These are phyloP conservation scores for Pristiophorus japonicus DNA, from an alignment of 2,113 vertebrate genomes.

Conservation along the genomic window DNA sequence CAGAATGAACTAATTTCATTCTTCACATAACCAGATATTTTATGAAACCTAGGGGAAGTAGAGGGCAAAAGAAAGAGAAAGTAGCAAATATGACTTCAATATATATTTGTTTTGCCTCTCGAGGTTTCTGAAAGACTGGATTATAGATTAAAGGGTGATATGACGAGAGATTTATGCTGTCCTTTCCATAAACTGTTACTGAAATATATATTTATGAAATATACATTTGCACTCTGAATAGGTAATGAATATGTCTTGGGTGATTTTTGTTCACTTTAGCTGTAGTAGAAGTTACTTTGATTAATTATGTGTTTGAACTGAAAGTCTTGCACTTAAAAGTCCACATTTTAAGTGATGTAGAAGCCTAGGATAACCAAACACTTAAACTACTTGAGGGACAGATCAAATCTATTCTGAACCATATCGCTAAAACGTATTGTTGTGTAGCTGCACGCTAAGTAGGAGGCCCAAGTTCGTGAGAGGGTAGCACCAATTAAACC, in stretches of 20 bases:
- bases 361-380: neutral
- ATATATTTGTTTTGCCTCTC: neutral
- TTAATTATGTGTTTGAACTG: neutral
- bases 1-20: conserved; percentile 44
- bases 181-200: neutral
- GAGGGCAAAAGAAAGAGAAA: neutral
- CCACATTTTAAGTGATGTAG: neutral
- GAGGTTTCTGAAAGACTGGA: neutral
- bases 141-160: neutral
- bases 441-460: too few species aligned
- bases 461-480: too few species aligned
- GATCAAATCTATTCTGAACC: neutral
- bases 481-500: too few species aligned
- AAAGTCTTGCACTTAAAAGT: neutral
- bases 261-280: neutral
- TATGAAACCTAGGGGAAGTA: neutral
- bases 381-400: neutral
- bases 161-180: neutral
- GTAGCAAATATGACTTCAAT: neutral
- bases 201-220: too few species aligned
- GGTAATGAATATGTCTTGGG: neutral
- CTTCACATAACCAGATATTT: conserved; percentile 37
- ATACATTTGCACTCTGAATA: neutral
- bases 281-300: neutral
- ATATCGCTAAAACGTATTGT: neutral